A percentile compares a stretch with the other conserved stretches of the same genome.
Evolutionary conservation across 2,888 invertebrate species (phyloP).

Genomic region (Pyrrhosoma nymphula): DNA sequence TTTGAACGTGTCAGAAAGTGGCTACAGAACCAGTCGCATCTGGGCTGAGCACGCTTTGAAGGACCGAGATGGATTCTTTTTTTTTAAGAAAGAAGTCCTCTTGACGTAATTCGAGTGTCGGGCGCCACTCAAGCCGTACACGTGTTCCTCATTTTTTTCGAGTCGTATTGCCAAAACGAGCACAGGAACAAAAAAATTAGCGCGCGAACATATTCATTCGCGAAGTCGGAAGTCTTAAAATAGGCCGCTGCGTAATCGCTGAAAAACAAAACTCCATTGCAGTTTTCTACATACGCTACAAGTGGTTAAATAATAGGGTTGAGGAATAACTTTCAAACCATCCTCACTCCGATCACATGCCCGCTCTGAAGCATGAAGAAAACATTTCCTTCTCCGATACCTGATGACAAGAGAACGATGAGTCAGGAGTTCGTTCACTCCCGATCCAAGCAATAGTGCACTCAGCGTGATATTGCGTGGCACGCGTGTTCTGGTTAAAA

Average conservation of each 20-base stretch:
- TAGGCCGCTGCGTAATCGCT: background rate
- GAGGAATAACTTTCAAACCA: background rate
- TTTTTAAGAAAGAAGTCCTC: background rate
- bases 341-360: background rate
- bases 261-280: background rate
- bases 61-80: too few relatives aligned
- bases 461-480: background rate
- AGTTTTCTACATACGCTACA: background rate
- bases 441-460: background rate
- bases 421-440: conserved; percentile 2
- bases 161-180: background rate
- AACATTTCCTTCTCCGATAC: background rate
- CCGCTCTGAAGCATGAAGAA: background rate
- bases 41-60: too few relatives aligned
- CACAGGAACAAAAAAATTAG: background rate
- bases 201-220: background rate
- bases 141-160: background rate
- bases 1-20: too few relatives aligned
- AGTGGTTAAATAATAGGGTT: background rate
- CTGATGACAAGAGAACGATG: background rate
- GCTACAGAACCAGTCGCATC: too few relatives aligned
- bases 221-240: background rate
- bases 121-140: background rate
- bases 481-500: background rate
- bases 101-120: background rate